Evolutionary conservation across 2,888 invertebrate species (phyloP), one percentile per base, ranked within the genome.

Genomic region (Blastobasis lacticolella): DNA sequence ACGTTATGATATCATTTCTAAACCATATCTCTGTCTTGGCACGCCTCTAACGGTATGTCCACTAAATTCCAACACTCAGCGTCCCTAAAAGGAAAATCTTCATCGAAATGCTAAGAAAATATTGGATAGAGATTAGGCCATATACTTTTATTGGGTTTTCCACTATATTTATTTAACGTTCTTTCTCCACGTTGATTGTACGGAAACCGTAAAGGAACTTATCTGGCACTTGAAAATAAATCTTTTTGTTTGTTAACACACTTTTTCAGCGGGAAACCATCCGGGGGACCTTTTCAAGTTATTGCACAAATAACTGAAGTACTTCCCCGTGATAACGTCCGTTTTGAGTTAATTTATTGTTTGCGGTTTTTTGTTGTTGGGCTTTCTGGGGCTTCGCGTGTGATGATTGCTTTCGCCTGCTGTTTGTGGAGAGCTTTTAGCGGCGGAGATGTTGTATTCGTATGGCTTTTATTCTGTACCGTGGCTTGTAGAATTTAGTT

Each of bases 41-140:
- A 23, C 23, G 23, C 23, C 23, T 23, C 23, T 23, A 2, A 23
- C 23, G 23, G 23, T 59, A 1, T 61, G 61, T 81, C 86, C 73
- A 67, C 52, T 62, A 43, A 52, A 63, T 40, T 23, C 61, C 56
- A 46, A 40, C 57, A 43, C 45, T 51, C 46, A 56, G 54, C 56
- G 60, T 61, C 60, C 63, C 63, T 68, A 69, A 73, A 76, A 80
- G 82, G 83, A 82, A 87, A 85, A 76, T 71, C 75, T 73, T 70
- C 76, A 76, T 78, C 77, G 82, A 74, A 83, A 79, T 73, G 71
- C 75, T 82, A 83, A 85, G 83, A 85, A 86, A 87, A 87, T 87
- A 86, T 86, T 84, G 83, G 81, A 75, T 81, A 84, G 84, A 85
- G 86, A 87, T 87, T 86, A 87, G 85, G 82, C 82, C 77, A 85